Percentiles rank a stretch among this genome's conserved stretches.
These are phyloP conservation scores for Penaeus monodon DNA, from an alignment of 2,888 invertebrate species.

Conservation along the genomic window DNA sequence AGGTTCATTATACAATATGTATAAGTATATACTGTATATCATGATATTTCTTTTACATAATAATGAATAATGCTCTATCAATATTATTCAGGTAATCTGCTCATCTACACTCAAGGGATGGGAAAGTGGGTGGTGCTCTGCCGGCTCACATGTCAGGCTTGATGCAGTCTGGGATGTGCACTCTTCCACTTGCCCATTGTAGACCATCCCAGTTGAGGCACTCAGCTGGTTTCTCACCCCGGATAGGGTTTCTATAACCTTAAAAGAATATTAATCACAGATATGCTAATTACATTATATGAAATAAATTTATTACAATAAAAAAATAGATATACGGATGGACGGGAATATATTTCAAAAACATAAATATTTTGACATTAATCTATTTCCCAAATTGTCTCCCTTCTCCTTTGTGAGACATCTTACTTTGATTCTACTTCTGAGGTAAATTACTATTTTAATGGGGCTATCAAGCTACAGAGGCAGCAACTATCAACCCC, in stretches of 20 bases:
- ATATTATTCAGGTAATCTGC: background rate
- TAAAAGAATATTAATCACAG: background rate
- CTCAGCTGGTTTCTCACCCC: constrained; percentile 29
- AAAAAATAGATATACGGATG: background rate
- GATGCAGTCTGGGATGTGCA: background rate
- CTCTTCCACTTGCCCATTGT: constrained; percentile 40
- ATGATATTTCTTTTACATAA: background rate
- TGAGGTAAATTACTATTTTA: too few species aligned
- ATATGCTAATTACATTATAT: too few species aligned
- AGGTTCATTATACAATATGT: too few species aligned
- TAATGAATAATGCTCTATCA: background rate
- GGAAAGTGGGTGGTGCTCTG: constrained; percentile 31
- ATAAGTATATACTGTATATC: too few species aligned
- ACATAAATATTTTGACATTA: too few species aligned
- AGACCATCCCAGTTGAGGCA: constrained; percentile 20
- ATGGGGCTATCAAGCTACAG: too few species aligned
- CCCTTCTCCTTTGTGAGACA: too few species aligned
- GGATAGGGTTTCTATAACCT: constrained; percentile 54
- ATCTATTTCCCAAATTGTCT: too few species aligned
- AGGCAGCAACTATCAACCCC: too few species aligned
- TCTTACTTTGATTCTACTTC: too few species aligned
- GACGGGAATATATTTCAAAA: too few species aligned
- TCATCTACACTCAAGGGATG: background rate
- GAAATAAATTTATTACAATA: background rate
- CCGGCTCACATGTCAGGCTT: constrained; percentile 4